Evolutionary conservation across 2,113 vertebrate species (phyloP), one percentile per base, ranked within the genome.

Genomic region (Octodon degus): DNA sequence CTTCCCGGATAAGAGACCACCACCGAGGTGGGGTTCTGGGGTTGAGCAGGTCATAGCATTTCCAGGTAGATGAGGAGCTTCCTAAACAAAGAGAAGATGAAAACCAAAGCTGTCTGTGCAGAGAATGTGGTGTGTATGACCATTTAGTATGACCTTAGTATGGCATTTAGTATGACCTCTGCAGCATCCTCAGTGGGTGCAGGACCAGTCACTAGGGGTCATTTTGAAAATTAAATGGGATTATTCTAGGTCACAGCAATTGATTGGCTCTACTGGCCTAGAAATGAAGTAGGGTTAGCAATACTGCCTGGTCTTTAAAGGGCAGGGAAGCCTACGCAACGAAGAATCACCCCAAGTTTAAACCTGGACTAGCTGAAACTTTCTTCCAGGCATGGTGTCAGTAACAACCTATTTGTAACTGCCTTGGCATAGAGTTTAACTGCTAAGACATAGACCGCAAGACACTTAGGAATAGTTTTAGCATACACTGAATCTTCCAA

Each of bases 381-480:
- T 87, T 43, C 65, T 77, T 93, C 65, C 47, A 89, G 30, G 47
- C 24, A 55, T 17, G 9, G 3, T 40, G 30, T 90, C 50, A 17
- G 55, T 53, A 11, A 84, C 68, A 96, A 93, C 9, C 68, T 81
- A 24, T 40, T 87, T 43, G 43, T 62, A 90, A 65, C 7, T 88
- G 8, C 47, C 58, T 88, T 88, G 80, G 85, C 30, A 13, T 2
- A 85, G 27, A 92, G 19, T 14, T 7, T 92, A 63, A 55, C 22
- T 58, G 30, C 3, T 81, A 43, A n/a, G 53, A 53, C 34, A 72
- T 55, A 37, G 22, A 74, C 86, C 40, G 67, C 14, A 55, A 89
- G 85, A 20, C 37, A 20, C 12, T 96, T 93, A 77, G 94, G 25
- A 25, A 86, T 43, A 62, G 43, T 86, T 93, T 96, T 79, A 60